phyloP scores from a whole-genome alignment of 2,797 vertebrate genomes.

The Luscinia megarhynchos region DNA sequence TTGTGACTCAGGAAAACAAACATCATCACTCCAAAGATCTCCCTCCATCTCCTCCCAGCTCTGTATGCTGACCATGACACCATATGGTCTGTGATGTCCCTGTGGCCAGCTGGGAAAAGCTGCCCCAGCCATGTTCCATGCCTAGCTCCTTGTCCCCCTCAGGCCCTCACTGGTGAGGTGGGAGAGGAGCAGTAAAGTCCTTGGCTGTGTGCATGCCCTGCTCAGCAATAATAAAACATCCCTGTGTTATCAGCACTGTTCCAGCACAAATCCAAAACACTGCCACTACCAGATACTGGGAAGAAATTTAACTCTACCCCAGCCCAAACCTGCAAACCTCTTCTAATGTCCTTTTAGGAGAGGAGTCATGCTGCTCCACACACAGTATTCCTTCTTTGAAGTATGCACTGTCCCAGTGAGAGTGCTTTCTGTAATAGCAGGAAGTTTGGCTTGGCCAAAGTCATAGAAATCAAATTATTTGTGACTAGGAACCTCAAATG shows the following conservation, averaged over 20 bases:
- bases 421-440: not conserved
- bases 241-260: not conserved
- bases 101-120: not conserved
- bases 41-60: not conserved
- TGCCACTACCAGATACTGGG: not conserved
- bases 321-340: not conserved
- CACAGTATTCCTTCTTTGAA: not conserved
- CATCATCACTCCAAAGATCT: not conserved
- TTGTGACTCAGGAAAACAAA: not conserved
- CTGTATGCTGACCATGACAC: not conserved
- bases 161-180: not conserved
- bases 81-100: not conserved
- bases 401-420: rapidly evolving
- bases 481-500: not conserved
- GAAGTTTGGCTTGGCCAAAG: not conserved
- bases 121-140: not conserved
- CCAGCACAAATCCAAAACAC: not conserved
- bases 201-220: not conserved
- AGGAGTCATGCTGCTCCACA: not conserved
- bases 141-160: not conserved
- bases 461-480: not conserved
- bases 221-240: not conserved
- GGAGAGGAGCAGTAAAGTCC: not conserved
- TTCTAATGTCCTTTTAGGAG: not conserved
- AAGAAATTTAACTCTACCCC: not conserved